Base-by-base conservation (phyloP, 2,797 vertebrate species). In the Lepilemur ruficaudatus region DNA sequence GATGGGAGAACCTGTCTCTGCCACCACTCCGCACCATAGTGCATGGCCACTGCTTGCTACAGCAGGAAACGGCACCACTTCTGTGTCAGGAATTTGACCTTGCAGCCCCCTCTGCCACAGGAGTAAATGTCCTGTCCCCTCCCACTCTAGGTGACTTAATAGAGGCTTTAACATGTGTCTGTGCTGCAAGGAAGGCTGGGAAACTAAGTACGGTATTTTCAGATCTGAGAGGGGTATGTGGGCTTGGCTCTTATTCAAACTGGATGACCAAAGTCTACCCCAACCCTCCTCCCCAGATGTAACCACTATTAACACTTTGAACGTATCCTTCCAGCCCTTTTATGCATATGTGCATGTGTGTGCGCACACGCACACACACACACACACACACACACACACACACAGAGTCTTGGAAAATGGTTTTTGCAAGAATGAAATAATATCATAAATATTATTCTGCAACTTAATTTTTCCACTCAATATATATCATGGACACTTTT, bases 331-430 rank as follows among this genome's bases (percentile, higher is more conserved):
- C 46, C 11, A 76, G 48, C 46, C 73, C 46, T 52, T 76, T 50
- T 14, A 63, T 30, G 11, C 28, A 5, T 61, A 14, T 14, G 12
- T 1, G 9, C 22, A 57, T 1, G 20, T 2, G 8, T 23, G 4
- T 8, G 1, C 23, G 1, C 8, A 32, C 1, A 32, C 72, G 7
- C 38, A 32, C 43, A 18, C 41, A 61, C 59, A 63, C 28, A 63
- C 28, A 32, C 30, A 32, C 3, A 32, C 61, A 12, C 28, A 4
- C 59, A 12, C 28, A 12, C 59, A 13, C 59, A 14, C 61, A 63
- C 61, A 32, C 28, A 30, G 23, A 48, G 1, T 76, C n/a, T 76
- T 52, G 1, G 48, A 50, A 76, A 23, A 50, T n/a, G 11, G 2
- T 76, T 76, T 52, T n/a, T 23, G 10, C 32, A 76, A 76, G 32